Conservation (phyloP, 2,888 invertebrate genomes). For the Agrochola litura region DNA sequence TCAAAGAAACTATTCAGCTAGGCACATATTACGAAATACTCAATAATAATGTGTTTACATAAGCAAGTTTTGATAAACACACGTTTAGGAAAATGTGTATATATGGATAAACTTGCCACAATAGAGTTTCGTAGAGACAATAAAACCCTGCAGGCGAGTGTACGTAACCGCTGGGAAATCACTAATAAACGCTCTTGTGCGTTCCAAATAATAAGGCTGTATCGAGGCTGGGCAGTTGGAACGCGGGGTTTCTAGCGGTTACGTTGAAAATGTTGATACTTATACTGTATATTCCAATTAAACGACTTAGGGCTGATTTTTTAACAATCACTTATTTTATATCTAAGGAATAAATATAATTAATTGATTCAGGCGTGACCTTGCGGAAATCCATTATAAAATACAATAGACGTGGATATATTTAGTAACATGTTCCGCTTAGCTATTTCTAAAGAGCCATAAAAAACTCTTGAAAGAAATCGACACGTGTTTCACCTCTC, state of each 20-base stretch:
- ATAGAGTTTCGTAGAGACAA: conserved; percentile 53
- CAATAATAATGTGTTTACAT: conserved; percentile 18
- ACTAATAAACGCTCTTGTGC: conserved; percentile 70
- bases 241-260: background rate
- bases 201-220: conserved; percentile 36
- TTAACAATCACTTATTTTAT: too few relatives aligned
- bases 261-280: background rate
- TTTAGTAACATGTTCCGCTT: too few relatives aligned
- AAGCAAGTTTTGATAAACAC: conserved; percentile 36
- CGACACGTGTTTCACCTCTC: too few relatives aligned
- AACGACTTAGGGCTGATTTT: background rate
- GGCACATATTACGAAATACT: background rate
- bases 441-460: too few relatives aligned
- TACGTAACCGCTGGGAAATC: conserved; percentile 70
- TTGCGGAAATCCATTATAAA: too few relatives aligned
- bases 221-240: conserved; percentile 5
- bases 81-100: conserved; percentile 29
- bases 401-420: too few relatives aligned
- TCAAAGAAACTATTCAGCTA: background rate
- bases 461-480: too few relatives aligned
- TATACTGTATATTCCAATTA: background rate
- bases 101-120: conserved; percentile 49
- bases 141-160: conserved; percentile 58
- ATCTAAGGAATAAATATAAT: too few relatives aligned
- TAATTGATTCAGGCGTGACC: too few relatives aligned